Evolutionary conservation across 1,140 invertebrate genomes (phyloP).

Genomic region (Acromyrmex charruanus): DNA sequence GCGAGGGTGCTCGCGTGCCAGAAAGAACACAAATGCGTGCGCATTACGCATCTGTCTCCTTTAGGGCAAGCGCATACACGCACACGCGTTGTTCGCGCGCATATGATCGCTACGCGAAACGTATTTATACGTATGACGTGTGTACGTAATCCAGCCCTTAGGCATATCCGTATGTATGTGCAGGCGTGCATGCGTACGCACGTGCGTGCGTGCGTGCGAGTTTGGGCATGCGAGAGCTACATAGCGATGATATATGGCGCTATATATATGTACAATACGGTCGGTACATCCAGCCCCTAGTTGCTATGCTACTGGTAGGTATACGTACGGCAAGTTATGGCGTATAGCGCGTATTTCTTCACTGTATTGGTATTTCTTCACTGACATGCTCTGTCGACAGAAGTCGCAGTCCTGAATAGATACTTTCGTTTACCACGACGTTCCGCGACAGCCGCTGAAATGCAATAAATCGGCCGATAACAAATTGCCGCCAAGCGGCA

Average conservation of each 20-base stretch:
- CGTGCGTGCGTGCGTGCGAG: slow-evolving; percentile 63
- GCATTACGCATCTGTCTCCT: slow-evolving; percentile 76
- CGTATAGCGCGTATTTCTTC: slow-evolving; percentile 41
- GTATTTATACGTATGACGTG: slow-evolving; percentile 66
- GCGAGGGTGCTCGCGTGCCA: slow-evolving; percentile 70
- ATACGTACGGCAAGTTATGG: slow-evolving; percentile 17
- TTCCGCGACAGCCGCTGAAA: slow-evolving; percentile 46
- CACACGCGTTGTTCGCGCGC: slow-evolving; percentile 36
- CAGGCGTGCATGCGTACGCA: slow-evolving; percentile 43
- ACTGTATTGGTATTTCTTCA: neutral
- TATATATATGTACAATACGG: slow-evolving; percentile 43
- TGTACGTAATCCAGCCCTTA: slow-evolving; percentile 64
- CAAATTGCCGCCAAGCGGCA: slow-evolving; percentile 56
- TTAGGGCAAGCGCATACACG: slow-evolving; percentile 65
- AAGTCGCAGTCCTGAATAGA: slow-evolving; percentile 52
- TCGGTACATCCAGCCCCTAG: slow-evolving; percentile 51
- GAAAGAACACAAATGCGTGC: slow-evolving; percentile 71
- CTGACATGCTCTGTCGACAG: slow-evolving; percentile 46
- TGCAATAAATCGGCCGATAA: slow-evolving; percentile 61
- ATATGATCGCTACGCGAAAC: slow-evolving; percentile 28
- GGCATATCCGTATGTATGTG: slow-evolving; percentile 6
- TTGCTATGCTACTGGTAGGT: slow-evolving; percentile 57
- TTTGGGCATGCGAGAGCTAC: slow-evolving; percentile 67
- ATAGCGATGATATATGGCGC: slow-evolving; percentile 59
- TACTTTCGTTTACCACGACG: slow-evolving; percentile 47